Conservation (phyloP, 2,797 vertebrate genomes). For the Anguilla anguilla region DNA sequence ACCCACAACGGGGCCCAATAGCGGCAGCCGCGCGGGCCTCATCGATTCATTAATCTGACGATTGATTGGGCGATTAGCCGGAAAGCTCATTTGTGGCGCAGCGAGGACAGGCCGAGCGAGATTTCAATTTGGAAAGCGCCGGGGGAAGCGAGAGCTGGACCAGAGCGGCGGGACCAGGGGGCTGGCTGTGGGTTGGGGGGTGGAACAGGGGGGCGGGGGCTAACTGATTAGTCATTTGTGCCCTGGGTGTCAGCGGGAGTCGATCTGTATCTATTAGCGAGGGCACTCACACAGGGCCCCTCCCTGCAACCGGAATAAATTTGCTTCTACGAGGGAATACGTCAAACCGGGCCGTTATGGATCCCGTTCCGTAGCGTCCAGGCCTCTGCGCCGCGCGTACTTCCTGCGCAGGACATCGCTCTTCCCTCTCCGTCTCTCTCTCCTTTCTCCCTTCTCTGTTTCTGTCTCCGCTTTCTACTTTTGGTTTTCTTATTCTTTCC, state of each 20-base stretch:
- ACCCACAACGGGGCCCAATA: neutral
- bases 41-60: neutral
- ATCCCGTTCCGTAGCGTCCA: conserved; percentile 28
- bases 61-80: neutral
- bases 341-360: conserved; percentile 71
- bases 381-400: conserved; percentile 31
- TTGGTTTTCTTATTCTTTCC: neutral
- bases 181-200: neutral
- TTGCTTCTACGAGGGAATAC: conserved; percentile 54
- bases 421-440: conserved; percentile 29
- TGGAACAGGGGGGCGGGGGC: neutral
- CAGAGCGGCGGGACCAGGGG: neutral
- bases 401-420: conserved; percentile 48
- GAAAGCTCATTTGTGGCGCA: neutral
- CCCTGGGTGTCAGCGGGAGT: conserved; percentile 8
- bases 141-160: neutral
- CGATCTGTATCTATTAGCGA: conserved; percentile 22
- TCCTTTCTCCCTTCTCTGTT: conserved; percentile 31
- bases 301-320: neutral
- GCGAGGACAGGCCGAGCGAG: neutral
- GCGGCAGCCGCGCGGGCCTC: neutral
- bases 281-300: conserved; percentile 13
- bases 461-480: conserved; percentile 32
- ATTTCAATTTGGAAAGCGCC: neutral
- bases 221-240: conserved; percentile 26